Conservation (phyloP, 2,113 vertebrate genomes). For the Oxygymnocypris stewartii region DNA sequence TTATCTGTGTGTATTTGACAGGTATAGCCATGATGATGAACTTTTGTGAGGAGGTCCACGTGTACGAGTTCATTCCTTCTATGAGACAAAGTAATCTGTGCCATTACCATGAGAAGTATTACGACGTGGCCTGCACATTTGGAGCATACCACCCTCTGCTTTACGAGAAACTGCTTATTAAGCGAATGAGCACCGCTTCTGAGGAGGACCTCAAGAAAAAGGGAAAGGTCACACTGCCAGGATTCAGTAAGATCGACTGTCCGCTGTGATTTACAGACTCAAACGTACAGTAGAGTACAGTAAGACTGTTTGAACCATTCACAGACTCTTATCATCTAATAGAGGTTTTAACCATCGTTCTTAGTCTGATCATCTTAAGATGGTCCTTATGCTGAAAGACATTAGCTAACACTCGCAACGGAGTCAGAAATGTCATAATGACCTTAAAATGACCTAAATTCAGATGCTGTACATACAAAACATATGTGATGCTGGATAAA, state of each 20-base stretch:
- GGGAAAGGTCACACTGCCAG: constrained; percentile 82
- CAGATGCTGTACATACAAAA: background rate
- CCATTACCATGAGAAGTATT: constrained; percentile 83
- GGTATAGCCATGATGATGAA: constrained; percentile 87
- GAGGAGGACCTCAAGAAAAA: constrained; percentile 76
- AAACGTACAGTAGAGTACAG: background rate
- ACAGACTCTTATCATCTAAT: background rate
- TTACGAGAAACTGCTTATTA: constrained; percentile 84
- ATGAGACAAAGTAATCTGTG: constrained; percentile 79
- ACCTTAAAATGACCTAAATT: background rate
- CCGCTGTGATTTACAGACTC: constrained; percentile 22
- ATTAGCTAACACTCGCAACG: background rate
- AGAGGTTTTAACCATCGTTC: background rate
- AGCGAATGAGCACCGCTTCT: constrained; percentile 77
- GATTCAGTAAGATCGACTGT: constrained; percentile 76
- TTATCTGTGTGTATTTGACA: constrained; percentile 54
- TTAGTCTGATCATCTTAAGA: background rate
- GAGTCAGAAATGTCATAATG: background rate
- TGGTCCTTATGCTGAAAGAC: background rate
- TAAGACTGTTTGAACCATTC: background rate
- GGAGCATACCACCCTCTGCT: constrained; percentile 86
- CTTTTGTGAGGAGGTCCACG: constrained; percentile 78
- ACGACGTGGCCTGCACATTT: constrained; percentile 80
- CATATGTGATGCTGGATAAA: background rate
- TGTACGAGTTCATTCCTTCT: constrained; percentile 86